phyloP scores from a whole-genome alignment of 2,113 vertebrate genomes.

The Electrona antarctica region DNA sequence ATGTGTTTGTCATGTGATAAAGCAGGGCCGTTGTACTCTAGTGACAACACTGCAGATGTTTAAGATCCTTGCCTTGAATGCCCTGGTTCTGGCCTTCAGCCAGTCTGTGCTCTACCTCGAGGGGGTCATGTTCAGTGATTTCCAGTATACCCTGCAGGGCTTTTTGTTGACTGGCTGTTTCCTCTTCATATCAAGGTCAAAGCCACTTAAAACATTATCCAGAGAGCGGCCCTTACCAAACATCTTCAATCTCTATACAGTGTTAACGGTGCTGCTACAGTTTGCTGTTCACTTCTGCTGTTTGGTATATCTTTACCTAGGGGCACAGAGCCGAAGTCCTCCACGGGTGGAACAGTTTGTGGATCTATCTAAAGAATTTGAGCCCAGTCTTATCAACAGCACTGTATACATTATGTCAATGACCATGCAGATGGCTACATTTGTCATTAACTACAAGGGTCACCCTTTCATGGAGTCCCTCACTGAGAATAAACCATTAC shows the following conservation, averaged over 20 bases:
- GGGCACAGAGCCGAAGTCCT: slow-evolving; percentile 86
- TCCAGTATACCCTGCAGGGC: slow-evolving; percentile 95
- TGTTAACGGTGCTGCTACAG: slow-evolving; percentile 93
- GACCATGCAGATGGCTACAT: slow-evolving; percentile 98
- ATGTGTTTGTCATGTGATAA: slow-evolving; percentile 98
- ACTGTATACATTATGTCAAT: slow-evolving; percentile 98
- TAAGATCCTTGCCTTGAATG: slow-evolving; percentile 95
- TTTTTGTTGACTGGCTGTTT: slow-evolving; percentile 94
- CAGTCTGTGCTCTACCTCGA: slow-evolving; percentile 97
- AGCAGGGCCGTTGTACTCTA: slow-evolving; percentile 95
- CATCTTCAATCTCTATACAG: slow-evolving; percentile 96
- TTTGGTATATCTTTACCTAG: slow-evolving; percentile 89
- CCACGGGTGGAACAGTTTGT: slow-evolving; percentile 89
- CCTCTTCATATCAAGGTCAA: slow-evolving; percentile 98
- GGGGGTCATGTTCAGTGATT: slow-evolving; percentile 97
- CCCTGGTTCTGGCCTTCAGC: slow-evolving; percentile 94
- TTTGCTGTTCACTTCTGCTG: slow-evolving; percentile 95
- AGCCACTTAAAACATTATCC: slow-evolving; percentile 95
- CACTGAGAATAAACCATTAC: slow-evolving; percentile 88
- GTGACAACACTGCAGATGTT: slow-evolving; percentile 98
- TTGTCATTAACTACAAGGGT: slow-evolving; percentile 99
- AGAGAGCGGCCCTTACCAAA: slow-evolving; percentile 93
- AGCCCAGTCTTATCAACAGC: slow-evolving; percentile 95
- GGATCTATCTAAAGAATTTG: slow-evolving; percentile 95
- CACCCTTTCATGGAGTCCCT: slow-evolving; percentile 97